These are phyloP conservation scores for Sitta europaea DNA, from an alignment of 2,113 vertebrate genomes.

Conservation along the genomic window DNA sequence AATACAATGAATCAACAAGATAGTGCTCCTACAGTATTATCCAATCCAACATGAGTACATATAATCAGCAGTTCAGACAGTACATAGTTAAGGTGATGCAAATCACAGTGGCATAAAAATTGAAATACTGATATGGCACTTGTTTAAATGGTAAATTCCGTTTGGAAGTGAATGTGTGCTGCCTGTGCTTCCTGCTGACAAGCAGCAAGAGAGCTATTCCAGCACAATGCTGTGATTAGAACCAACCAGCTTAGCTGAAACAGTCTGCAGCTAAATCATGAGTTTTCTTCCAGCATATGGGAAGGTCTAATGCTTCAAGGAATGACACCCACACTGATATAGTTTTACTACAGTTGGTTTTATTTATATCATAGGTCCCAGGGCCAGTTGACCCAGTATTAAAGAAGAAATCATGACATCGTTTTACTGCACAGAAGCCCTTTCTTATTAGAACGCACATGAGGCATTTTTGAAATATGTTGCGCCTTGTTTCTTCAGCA, in stretches of 20 bases:
- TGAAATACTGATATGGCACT: neutral
- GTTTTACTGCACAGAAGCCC: neutral
- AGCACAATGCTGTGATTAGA: rapidly evolving
- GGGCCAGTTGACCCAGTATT: neutral
- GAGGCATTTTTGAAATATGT: neutral
- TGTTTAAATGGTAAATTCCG: neutral
- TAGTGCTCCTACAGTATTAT: neutral
- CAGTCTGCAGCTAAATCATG: neutral
- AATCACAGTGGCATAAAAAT: neutral
- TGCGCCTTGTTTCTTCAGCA: rapidly evolving
- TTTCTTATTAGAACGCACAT: neutral
- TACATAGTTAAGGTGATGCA: neutral
- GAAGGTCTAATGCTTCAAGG: neutral
- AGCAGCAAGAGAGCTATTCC: neutral
- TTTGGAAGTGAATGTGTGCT: neutral
- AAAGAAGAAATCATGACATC: neutral
- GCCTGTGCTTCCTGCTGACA: neutral
- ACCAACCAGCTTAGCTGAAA: neutral
- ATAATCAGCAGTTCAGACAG: neutral
- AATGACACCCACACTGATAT: neutral
- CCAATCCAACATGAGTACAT: neutral
- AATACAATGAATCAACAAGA: neutral
- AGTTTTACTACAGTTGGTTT: neutral
- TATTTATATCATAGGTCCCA: neutral
- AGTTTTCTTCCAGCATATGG: neutral